Evolutionary conservation across 2,113 vertebrate species (phyloP).

Genomic region (Uria lomvia): DNA sequence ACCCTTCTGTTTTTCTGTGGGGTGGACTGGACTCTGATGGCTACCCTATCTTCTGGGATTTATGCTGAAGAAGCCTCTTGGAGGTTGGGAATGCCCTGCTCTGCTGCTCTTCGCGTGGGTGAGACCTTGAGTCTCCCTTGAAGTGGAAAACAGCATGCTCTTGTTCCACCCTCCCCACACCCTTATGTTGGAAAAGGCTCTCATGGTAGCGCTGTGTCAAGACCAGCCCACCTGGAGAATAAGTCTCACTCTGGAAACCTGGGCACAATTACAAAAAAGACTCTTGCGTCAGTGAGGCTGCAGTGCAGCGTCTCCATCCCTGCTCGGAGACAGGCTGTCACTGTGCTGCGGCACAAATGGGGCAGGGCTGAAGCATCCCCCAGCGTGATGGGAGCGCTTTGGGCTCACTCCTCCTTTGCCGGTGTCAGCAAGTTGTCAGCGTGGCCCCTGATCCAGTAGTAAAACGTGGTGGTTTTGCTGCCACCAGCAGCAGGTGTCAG

Average conservation of each 20-base stretch:
- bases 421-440: background rate
- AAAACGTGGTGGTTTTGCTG: background rate
- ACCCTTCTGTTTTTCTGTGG: background rate
- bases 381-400: accelerated
- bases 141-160: background rate
- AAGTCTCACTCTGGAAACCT: background rate
- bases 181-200: background rate
- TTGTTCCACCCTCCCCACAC: background rate
- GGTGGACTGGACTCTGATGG: background rate
- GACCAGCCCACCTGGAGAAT: background rate
- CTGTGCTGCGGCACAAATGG: accelerated
- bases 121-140: background rate
- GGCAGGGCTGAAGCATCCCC: background rate
- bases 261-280: background rate
- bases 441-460: background rate
- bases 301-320: background rate
- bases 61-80: background rate
- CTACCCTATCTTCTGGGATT: background rate
- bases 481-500: background rate
- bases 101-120: background rate
- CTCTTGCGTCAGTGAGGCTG: background rate
- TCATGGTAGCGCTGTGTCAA: background rate
- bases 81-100: background rate
- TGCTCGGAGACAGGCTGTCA: background rate
- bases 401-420: background rate